Conservation (phyloP, 92 coral and sea anemone species). For the Palythoa grandis region DNA sequence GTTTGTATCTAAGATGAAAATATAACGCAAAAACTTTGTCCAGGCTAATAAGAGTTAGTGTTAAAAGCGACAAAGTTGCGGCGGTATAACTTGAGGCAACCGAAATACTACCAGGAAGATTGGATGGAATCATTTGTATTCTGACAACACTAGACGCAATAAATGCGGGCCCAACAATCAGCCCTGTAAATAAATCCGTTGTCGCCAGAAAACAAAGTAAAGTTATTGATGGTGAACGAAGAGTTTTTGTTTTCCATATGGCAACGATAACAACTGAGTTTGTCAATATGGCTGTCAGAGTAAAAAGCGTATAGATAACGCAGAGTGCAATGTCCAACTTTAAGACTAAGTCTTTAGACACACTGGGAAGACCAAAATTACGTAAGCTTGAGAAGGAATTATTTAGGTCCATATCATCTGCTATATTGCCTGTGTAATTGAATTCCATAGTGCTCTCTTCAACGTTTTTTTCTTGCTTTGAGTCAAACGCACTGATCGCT, state of each 20-base stretch:
- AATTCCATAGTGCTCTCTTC: neutral
- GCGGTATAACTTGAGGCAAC: constrained; percentile 30
- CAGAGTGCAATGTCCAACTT: constrained; percentile 18
- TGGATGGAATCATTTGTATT: constrained; percentile 6
- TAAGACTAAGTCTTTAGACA: constrained; percentile 3
- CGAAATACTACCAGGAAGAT: constrained; percentile 23
- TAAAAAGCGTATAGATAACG: constrained; percentile 26
- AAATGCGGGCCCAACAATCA: constrained; percentile 35
- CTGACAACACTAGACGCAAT: constrained; percentile 29
- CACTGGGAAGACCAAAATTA: neutral
- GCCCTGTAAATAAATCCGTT: constrained; percentile 34
- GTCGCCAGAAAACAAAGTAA: constrained; percentile 32
- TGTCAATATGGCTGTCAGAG: constrained; percentile 33
- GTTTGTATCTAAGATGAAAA: constrained; percentile 24
- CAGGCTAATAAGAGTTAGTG: constrained; percentile 32
- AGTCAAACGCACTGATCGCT: neutral
- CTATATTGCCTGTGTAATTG: neutral
- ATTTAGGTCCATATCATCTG: neutral
- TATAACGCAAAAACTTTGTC: constrained; percentile 15
- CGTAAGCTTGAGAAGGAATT: neutral
- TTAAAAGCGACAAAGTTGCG: constrained; percentile 24
- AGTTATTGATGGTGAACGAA: constrained; percentile 40
- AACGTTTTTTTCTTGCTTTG: too few species aligned
- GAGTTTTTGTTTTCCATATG: constrained; percentile 16
- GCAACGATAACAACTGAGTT: constrained; percentile 38